Base-by-base conservation (phyloP, 2,113 vertebrate genomes). In the Regulus satrapa region DNA sequence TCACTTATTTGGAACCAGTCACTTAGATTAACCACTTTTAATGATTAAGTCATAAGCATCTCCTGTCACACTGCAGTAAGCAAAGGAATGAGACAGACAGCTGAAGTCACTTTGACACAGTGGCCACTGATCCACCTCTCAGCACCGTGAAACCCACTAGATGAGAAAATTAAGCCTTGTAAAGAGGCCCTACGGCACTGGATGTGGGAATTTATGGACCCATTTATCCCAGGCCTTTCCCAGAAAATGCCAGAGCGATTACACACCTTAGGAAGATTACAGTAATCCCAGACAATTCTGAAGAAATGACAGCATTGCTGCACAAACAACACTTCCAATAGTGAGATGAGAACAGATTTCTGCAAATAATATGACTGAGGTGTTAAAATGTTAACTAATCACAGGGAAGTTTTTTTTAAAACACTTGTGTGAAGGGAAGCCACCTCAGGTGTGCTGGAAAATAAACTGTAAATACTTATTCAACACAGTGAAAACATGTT, bases 401-500 rank as follows among this genome's bases (percentile, higher is more conserved):
- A 38, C 23, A 56, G 41, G 15, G 26, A 67, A 40, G 2, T 29
- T 63, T 45, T 38, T 89, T 54, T 21, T 5, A 59, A 68, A 71
- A 78, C 43, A 40, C 18, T 75, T 76, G 29, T 67, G 26, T 63
- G 43, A 84, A 94, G 46, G 21, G 32, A 90, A 74, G 61, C 16
- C 32, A 66, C 85, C 38, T 69, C 43, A 69, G 71, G 68, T 93
- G 72, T 46, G 45, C 72, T 80, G 46, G 43, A 91, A 94, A 92
- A 90, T 54, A 94, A 92, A 90, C 76, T 71, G 48, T 71, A 89
- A 84, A 79, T 32, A n/a, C 45, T 92, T 91, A 89, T 69, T 85
- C 82, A 82, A 71, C 62, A 54, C 81, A 69, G 85, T 82, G 83
- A 95, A 83, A 91, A 88, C 74, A n/a, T 61, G 67, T 66, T 95